These are phyloP conservation scores for Episyrphus balteatus DNA, from an alignment of 1,140 invertebrate genomes.

Conservation along the genomic window DNA sequence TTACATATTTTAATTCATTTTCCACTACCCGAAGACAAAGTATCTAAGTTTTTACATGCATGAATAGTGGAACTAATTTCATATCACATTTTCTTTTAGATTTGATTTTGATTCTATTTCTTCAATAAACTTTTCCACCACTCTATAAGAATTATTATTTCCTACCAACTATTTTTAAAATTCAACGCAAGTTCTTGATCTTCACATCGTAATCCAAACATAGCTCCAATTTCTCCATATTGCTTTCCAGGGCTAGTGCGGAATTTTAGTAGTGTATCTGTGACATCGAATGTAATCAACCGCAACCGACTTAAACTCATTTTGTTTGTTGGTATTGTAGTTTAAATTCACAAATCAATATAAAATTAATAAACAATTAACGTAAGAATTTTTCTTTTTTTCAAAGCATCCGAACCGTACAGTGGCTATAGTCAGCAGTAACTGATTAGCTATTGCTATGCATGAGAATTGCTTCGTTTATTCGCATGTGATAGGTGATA, in stretches of 20 bases:
- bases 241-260: conserved; percentile 55
- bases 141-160: not conserved
- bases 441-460: too few species aligned
- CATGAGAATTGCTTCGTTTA: too few species aligned
- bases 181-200: conserved; percentile 45
- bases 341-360: not conserved
- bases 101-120: not conserved
- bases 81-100: too few species aligned
- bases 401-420: too few species aligned
- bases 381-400: too few species aligned
- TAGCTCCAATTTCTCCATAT: conserved; percentile 56
- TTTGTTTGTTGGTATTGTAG: conserved; percentile 15
- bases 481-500: too few species aligned
- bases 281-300: conserved; percentile 79
- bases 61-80: too few species aligned
- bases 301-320: conserved; percentile 39
- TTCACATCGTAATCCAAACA: conserved; percentile 55
- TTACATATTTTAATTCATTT: too few species aligned
- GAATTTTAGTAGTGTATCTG: conserved; percentile 69
- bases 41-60: too few species aligned
- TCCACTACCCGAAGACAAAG: too few species aligned
- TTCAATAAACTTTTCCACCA: not conserved
- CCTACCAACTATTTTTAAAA: conserved; percentile 51
- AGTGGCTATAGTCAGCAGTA: too few species aligned
- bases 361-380: too few species aligned